Conservation (phyloP, 2,888 invertebrate species). For the Drosophila melanosoma region DNA sequence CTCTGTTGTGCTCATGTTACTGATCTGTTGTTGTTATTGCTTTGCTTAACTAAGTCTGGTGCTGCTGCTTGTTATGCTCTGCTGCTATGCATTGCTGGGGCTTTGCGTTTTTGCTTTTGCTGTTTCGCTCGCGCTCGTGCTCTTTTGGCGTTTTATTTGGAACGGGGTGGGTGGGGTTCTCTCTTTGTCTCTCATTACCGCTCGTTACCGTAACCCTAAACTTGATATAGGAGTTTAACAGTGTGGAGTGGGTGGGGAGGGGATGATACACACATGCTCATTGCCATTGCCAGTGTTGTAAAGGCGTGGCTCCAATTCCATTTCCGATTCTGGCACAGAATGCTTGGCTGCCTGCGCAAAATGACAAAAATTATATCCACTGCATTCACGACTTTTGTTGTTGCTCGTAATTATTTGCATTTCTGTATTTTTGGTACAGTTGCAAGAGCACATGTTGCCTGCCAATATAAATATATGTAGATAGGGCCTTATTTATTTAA, state of each 20-base stretch:
- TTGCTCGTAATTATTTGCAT: constrained; percentile 50
- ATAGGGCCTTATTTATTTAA: not conserved
- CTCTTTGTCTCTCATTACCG: constrained; percentile 56
- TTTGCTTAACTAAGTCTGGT: not conserved
- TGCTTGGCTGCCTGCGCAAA: constrained; percentile 27
- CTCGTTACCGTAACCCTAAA: constrained; percentile 67
- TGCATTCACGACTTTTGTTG: constrained; percentile 1
- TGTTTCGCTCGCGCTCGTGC: constrained; percentile 65
- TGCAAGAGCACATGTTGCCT: constrained; percentile 21
- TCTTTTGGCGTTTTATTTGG: constrained; percentile 30
- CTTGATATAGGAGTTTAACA: constrained; percentile 16
- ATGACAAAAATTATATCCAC: constrained; percentile 46
- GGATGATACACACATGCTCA: constrained; percentile 34
- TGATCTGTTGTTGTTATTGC: not conserved
- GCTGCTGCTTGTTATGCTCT: constrained; percentile 5
- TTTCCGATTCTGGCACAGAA: constrained; percentile 38
- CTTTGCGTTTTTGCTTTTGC: constrained; percentile 23
- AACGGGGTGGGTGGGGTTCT: constrained; percentile 9
- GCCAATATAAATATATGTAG: constrained; percentile 2
- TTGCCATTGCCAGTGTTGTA: constrained; percentile 30
- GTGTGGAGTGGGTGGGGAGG: not conserved
- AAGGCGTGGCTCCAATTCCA: constrained; percentile 69
- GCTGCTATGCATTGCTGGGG: not conserved
- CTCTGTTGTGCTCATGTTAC: constrained; percentile 1
- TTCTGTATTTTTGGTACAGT: constrained; percentile 39